A percentile compares a stretch with the other conserved stretches of the same genome.
These are phyloP conservation scores for Aleadryas rufinucha DNA, from an alignment of 2,113 vertebrate genomes.

Conservation along the genomic window DNA sequence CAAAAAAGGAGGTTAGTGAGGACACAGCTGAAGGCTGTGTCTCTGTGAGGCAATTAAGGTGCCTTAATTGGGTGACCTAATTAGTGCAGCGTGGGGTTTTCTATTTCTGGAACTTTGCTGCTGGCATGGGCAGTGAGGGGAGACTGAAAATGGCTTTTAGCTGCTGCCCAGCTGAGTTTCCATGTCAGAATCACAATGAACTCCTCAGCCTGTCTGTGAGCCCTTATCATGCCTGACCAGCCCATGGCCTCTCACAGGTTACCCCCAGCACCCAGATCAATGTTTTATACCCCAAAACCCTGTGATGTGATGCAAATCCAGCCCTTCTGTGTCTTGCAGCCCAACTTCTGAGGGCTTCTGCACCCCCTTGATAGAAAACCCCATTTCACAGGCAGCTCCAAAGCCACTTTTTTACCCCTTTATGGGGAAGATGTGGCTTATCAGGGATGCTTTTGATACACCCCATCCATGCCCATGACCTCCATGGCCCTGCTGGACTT, in stretches of 20 bases:
- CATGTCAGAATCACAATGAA: not conserved
- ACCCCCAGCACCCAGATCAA: not conserved
- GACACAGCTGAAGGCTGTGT: not conserved
- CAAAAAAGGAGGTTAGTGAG: not conserved
- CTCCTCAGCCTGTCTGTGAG: not conserved
- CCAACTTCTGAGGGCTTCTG: not conserved
- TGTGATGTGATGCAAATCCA: not conserved
- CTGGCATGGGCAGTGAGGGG: not conserved
- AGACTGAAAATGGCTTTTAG: not conserved
- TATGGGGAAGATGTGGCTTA: not conserved
- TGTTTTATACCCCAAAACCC: not conserved
- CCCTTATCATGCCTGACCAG: not conserved
- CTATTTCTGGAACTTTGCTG: conserved; percentile 37
- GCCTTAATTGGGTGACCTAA: conserved; percentile 48
- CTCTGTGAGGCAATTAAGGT: not conserved
- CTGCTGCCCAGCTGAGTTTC: not conserved
- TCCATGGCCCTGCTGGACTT: not conserved
- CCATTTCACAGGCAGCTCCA: not conserved
- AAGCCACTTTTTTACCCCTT: not conserved
- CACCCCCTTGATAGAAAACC: not conserved
- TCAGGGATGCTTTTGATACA: not conserved
- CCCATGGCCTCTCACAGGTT: not conserved
- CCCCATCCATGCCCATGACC: not conserved
- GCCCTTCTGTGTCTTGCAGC: not conserved
- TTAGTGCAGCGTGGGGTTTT: not conserved